phyloP scores from a whole-genome alignment of 2,888 invertebrate genomes.

The Rhimphoctona megacephalus region DNA sequence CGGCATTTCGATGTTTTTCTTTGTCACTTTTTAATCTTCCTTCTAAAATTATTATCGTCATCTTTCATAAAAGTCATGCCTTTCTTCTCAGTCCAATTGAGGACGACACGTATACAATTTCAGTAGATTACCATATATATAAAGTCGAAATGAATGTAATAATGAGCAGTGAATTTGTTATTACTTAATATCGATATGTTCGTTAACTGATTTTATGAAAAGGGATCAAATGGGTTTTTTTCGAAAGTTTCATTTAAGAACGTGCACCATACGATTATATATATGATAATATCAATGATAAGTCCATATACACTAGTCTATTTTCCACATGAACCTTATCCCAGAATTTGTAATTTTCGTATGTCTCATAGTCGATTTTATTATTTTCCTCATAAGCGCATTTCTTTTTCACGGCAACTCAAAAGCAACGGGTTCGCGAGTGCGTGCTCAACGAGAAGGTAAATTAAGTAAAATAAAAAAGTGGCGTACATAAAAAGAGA shows the following conservation, averaged over 20 bases:
- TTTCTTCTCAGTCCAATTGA: background rate
- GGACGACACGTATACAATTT: background rate
- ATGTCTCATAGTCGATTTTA: constrained; percentile 15
- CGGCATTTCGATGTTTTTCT: constrained; percentile 34
- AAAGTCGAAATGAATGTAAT: background rate
- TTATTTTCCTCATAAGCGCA: constrained; percentile 13
- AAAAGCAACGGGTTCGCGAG: constrained; percentile 43
- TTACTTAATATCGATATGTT: background rate
- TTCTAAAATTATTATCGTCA: constrained; percentile 7
- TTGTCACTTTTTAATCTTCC: constrained; percentile 12
- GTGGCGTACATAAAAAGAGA: constrained; percentile 26
- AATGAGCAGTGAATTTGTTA: background rate
- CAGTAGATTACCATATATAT: background rate
- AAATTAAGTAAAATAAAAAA: constrained; percentile 45
- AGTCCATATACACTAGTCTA: background rate
- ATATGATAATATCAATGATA: background rate
- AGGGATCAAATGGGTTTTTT: background rate
- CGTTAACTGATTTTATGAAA: background rate
- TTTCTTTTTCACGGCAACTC: constrained; percentile 17
- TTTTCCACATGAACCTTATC: background rate
- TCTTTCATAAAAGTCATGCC: background rate
- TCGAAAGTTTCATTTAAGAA: background rate
- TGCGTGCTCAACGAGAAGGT: constrained; percentile 50
- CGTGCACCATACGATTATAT: background rate
- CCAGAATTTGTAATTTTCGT: background rate